Base-by-base conservation (phyloP, 2,888 invertebrate species). In the Prosopocoilus inquinatus region DNA sequence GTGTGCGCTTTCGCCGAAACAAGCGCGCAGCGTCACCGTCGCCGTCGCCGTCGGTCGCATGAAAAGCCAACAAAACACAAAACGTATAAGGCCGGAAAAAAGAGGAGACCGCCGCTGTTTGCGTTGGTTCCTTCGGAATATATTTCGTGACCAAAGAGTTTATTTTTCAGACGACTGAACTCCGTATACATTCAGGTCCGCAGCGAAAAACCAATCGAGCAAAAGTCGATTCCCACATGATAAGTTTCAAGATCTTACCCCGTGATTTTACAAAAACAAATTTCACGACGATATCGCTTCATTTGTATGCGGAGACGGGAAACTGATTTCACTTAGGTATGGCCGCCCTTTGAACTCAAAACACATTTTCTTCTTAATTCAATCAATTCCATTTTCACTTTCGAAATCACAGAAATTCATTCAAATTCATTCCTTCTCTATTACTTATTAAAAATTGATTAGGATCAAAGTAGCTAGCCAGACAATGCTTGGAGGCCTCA, bases 61-160 rank as follows among this genome's bases (percentile, higher is more conserved):
- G 15, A 11, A 45, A 8, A 46, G 28, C 28, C 44, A 28, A n/a
- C 28, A 11, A n/a, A n/a, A 16, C 44, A 13, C 15, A 8, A 20
- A 7, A 44, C 28, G 44, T 20, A 15, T 44, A 9, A 44, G 16
- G 44, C 15, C 16, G 9, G 16, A 12, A 52, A 38, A 52, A 47
- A 46, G 35, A 16, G 44, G 44, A 47, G 34, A 32, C 48, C 16
- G 5, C 20, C 5, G 36, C 38, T 66, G 63, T 66, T 68, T 69
- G 66, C 65, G 63, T 64, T 61, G 46, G 60, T 43, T 63, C 59
- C 57, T 39, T 54, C 50, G 55, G 60, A 67, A 66, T 67, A 63
- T 65, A 65, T 68, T 66, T 65, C 63, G 66, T 66, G 64, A 67
- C 67, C 66, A 66, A 65, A 63, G 65, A 68, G 67, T 69, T 70